Evolutionary conservation across 2,888 invertebrate genomes (phyloP), one percentile per base, ranked within the genome.

Genomic region (Diaprepes abbreviatus): DNA sequence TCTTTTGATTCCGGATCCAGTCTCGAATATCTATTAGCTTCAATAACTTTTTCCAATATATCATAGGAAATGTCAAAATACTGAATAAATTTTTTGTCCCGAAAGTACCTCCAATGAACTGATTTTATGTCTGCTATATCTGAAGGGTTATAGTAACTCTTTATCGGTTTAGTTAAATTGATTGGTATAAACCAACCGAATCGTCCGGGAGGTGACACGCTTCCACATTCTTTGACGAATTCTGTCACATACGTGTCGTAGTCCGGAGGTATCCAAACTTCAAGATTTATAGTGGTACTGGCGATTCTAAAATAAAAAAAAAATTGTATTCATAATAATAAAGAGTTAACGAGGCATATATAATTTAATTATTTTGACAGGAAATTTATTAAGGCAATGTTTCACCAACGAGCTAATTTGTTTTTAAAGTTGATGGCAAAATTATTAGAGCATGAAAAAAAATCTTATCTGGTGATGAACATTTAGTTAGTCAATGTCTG

Each of bases 201-300:
- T 58, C 89, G 85, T 3, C 89, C 90, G 0, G 88, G 87, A 3
- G 86, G 84, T 1, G 85, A 84, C 1, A 88, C 79, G 6, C 83
- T 83, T 1, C 90, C 90, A 50, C 87, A 86, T 73, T 88, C 88
- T 54, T 83, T 85, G 24, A 84, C 84, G 70, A 82, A 82, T 75
- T 85, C 74, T n/a, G 82, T 80, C 76, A 85, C 84, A 59, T 84
- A 83, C 24, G 86, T 83, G 77, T 89, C 89, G 59, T 87, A 86
- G 43, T 90, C 88, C 0, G 91, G 88, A 17, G 89, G 87, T 68
- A 90, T 84, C 90, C 92, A 92, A 0, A 91, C 89, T 80, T 92
- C 93, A 77, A 93, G 82, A 80, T 93, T 92, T 14, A 93, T 86
- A 84, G 87, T 86, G 0, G 87, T 81, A 19, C 81, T 79, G 7